These are phyloP conservation scores for Rhinatrema bivittatum DNA, from an alignment of 2,797 vertebrate species.

Conservation along the genomic window DNA sequence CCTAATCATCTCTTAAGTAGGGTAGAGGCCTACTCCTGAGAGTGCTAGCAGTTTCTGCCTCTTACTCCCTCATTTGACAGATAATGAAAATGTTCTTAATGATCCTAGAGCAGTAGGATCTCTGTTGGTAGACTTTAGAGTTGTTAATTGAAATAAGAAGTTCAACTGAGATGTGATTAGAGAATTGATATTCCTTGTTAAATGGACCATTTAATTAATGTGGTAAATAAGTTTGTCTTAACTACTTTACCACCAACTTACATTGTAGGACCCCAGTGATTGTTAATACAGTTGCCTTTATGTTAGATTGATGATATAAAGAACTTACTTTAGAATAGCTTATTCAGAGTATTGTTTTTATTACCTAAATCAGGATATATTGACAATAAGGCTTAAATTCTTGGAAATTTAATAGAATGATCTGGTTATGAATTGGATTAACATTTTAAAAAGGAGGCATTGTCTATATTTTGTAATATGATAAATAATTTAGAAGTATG, in stretches of 20 bases:
- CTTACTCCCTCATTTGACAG: slow-evolving; percentile 43
- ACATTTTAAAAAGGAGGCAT: too few species aligned
- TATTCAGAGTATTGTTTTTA: too few species aligned
- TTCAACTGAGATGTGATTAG: slow-evolving; percentile 55
- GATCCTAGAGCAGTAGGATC: slow-evolving; percentile 46
- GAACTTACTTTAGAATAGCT: too few species aligned
- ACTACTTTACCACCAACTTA: slow-evolving; percentile 38
- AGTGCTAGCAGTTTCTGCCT: slow-evolving; percentile 37
- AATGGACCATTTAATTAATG: slow-evolving; percentile 61
- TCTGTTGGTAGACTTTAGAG: slow-evolving; percentile 37
- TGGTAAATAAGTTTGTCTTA: slow-evolving; percentile 56
- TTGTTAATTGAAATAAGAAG: slow-evolving; percentile 59
- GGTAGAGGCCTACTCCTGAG: slow-evolving; percentile 42
- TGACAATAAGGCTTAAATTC: too few species aligned
- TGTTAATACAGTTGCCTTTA: slow-evolving; percentile 20
- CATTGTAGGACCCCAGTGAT: slow-evolving; percentile 24
- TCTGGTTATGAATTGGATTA: too few species aligned
- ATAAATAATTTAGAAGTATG: too few species aligned
- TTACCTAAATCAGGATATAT: too few species aligned
- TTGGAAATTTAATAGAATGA: too few species aligned
- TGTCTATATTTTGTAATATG: too few species aligned
- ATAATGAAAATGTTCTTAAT: slow-evolving; percentile 55
- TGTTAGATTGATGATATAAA: neutral
- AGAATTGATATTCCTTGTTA: slow-evolving; percentile 59
- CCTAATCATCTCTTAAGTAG: slow-evolving; percentile 43